Evolutionary conservation across 2,888 invertebrate genomes (phyloP), one percentile per base, ranked within the genome.

Genomic region (Plemyria rubiginata): DNA sequence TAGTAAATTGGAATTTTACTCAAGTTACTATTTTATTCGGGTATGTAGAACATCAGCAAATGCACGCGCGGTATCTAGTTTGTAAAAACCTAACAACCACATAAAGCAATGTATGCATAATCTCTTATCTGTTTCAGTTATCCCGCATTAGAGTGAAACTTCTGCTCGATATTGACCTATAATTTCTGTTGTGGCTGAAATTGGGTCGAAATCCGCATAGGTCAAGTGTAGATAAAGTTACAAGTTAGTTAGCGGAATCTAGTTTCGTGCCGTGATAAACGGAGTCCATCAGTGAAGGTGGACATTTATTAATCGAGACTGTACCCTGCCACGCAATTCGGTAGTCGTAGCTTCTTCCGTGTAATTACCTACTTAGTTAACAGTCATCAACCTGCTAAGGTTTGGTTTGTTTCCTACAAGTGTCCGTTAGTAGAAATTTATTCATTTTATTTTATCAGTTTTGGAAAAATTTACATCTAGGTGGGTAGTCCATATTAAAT

Each of bases 161-260:
- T 36, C 16, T 12, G 12, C 29, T 13, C 2, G 32, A 43, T 41
- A 9, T 28, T 22, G 11, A 45, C 45, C 53, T 54, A 54, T 15
- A 22, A 13, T 16, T 38, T 55, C 36, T 40, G 22, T 74, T 71
- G 68, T 49, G 56, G 48, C 49, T 45, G 56, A 60, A 55, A 53
- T 56, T 28, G 54, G 66, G 60, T 66, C 62, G 50, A 54, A 62
- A 56, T 60, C 60, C 53, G 38, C 48, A 53, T 52, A 59, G 55
- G 60, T 62, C 62, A 62, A 59, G 65, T 55, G 60, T 54, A 45
- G 41, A 52, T 60, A 48, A 55, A 64, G 56, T 63, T 55, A 54
- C 51, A 13, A 54, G 58, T 62, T 57, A 56, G 56, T 54, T 45
- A 32, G 54, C 22, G 41, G 49, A 41, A 49, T 49, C 40, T 41